Base-by-base conservation (phyloP, 2,113 vertebrate genomes). In the Crotalus tigris region DNA sequence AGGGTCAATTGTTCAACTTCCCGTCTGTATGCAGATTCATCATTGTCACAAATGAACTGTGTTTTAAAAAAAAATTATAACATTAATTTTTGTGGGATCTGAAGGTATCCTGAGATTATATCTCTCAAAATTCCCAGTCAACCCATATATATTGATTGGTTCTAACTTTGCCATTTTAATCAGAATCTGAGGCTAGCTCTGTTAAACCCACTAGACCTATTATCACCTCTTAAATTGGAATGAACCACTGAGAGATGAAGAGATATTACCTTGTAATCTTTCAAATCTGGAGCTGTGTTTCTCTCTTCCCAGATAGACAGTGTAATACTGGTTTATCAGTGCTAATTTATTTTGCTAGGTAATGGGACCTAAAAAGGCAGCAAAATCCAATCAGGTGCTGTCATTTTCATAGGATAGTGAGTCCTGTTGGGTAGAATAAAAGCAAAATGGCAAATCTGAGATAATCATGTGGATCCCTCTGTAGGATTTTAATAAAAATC, bases 401-500 rank as follows among this genome's bases (percentile, higher is more conserved):
- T 54, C 26, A 33, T 88, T 15, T n/a, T n/a, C 53, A 75, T 33
- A 75, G 13, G 2, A 17, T 15, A 75, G 13, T 0, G 13, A 33
- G 4, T 33, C 17, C 46, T 81, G 5, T 53, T 21, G 75, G 59
- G 13, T 29, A 81, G 9, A 91, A 90, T 19, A 54, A 10, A 33
- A 81, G 19, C n/a, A 44, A 69, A 91, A 13, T 75, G n/a, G n/a
- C 7, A 39, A 24, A 15, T 54, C 23, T 24, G 75, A 85, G n/a
- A 6, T 23, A 54, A 33, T 3, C 5, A 33, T 3, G 5, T 33
- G 17, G 5, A 81, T 23, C 21, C 53, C 4, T 54, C 46, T 88
- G 87, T 95, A 95, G 93, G n/a, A 85, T 58, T 4, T n/a, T 11
- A 49, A 26, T 26, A 85, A 44, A 90, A 75, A 75, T 11, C 23